Percentiles rank a stretch among this genome's conserved stretches.
These are phyloP conservation scores for Panopea generosa DNA, from an alignment of 2,888 invertebrate genomes.

Conservation along the genomic window DNA sequence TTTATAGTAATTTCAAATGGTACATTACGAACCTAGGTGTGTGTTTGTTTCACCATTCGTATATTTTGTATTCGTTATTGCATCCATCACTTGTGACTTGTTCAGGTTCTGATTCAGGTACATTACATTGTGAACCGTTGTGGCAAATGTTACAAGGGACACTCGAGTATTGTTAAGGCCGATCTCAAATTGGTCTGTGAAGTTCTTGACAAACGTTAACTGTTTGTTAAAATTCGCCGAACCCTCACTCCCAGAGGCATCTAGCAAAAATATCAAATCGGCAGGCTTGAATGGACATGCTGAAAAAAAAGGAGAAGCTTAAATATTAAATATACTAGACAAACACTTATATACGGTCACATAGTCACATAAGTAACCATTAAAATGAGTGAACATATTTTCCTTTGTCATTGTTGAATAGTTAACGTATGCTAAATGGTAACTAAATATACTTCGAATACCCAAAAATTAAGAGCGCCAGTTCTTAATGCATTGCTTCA, in stretches of 20 bases:
- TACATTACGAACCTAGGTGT: background rate
- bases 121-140: background rate
- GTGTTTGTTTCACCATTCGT: background rate
- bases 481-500: no score
- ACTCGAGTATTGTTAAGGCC: background rate
- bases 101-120: background rate
- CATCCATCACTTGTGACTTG: background rate
- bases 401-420: no score
- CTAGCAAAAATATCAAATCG: background rate
- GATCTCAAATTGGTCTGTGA: background rate
- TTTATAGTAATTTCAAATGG: no score
- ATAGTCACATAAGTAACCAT: no score
- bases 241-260: background rate
- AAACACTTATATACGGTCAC: no score
- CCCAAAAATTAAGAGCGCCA: no score
- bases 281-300: constrained; percentile 1
- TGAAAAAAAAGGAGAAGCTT: background rate
- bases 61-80: background rate
- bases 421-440: no score
- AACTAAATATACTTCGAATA: no score
- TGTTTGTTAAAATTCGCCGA: background rate
- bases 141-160: background rate
- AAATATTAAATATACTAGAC: no score
- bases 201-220: background rate
- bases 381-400: no score